These are phyloP conservation scores for Austrofundulus limnaeus DNA, from an alignment of 2,113 vertebrate species.

Conservation along the genomic window DNA sequence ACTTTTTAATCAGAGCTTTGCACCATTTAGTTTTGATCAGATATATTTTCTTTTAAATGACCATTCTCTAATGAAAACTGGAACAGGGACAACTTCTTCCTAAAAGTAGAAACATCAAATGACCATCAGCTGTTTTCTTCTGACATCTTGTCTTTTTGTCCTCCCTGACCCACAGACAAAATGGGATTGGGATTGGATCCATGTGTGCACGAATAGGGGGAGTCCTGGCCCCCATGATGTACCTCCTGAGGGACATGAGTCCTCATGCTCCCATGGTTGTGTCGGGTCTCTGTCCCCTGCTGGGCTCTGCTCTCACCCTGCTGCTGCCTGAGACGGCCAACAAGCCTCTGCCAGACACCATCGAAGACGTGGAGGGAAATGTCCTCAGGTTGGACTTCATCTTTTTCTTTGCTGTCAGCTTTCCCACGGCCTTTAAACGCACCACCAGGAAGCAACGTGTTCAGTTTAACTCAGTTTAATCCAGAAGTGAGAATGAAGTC, in stretches of 20 bases:
- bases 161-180: slow-evolving; percentile 64
- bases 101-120: too few species aligned
- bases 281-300: slow-evolving; percentile 69
- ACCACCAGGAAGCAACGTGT: background rate
- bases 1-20: too few species aligned
- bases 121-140: too few species aligned
- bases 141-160: background rate
- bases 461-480: too few species aligned
- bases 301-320: slow-evolving; percentile 67
- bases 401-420: background rate
- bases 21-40: too few species aligned
- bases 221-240: slow-evolving; percentile 69
- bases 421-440: background rate
- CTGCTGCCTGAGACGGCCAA: slow-evolving; percentile 74
- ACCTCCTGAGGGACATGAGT: slow-evolving; percentile 53
- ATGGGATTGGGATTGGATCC: slow-evolving; percentile 73
- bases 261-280: slow-evolving; percentile 70
- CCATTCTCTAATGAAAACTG: too few species aligned
- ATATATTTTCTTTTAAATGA: too few species aligned
- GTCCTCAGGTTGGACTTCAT: slow-evolving; percentile 42
- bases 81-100: too few species aligned
- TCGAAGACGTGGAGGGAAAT: slow-evolving; percentile 61
- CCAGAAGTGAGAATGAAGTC: too few species aligned
- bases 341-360: slow-evolving; percentile 69
- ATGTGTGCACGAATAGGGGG: slow-evolving; percentile 74